phyloP scores from a whole-genome alignment of 2,113 vertebrate genomes.

The Heterocephalus glaber region DNA sequence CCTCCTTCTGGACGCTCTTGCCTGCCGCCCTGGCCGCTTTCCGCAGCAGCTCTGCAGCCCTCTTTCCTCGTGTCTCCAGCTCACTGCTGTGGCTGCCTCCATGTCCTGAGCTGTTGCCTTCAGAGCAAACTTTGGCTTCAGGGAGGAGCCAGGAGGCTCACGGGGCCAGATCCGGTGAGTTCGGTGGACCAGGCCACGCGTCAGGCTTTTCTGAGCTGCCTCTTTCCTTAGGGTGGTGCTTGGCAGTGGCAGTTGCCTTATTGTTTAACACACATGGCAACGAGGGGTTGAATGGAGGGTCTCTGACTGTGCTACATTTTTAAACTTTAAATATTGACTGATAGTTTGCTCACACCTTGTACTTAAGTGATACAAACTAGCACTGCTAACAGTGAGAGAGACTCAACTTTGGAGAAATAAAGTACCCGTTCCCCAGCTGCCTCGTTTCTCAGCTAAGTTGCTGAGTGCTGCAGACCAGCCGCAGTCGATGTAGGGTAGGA shows the following conservation, averaged over 20 bases:
- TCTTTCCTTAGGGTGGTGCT: not conserved
- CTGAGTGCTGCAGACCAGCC: too few species aligned
- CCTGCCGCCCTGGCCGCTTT: not conserved
- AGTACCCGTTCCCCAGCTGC: too few species aligned
- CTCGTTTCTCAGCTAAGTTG: too few species aligned
- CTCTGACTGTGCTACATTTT: not conserved
- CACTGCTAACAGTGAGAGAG: rapidly evolving
- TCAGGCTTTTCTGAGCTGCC: rapidly evolving
- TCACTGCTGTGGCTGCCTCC: not conserved
- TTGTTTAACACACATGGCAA: not conserved
- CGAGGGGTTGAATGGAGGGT: not conserved
- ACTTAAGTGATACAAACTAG: rapidly evolving
- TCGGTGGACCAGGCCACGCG: rapidly evolving
- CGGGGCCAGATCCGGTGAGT: not conserved
- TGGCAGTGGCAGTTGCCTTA: not conserved
- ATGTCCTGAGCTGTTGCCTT: too few species aligned
- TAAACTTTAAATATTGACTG: not conserved
- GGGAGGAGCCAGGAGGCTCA: not conserved
- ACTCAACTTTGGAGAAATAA: not conserved
- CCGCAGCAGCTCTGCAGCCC: not conserved
- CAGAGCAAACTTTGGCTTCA: not conserved
- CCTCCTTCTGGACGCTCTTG: not conserved
- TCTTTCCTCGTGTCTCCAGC: not conserved
- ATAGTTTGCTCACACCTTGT: rapidly evolving
- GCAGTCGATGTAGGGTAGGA: too few species aligned